Evolutionary conservation across 2,113 vertebrate genomes (phyloP), one percentile per base, ranked within the genome.

Genomic region (Megaceryle maxima): DNA sequence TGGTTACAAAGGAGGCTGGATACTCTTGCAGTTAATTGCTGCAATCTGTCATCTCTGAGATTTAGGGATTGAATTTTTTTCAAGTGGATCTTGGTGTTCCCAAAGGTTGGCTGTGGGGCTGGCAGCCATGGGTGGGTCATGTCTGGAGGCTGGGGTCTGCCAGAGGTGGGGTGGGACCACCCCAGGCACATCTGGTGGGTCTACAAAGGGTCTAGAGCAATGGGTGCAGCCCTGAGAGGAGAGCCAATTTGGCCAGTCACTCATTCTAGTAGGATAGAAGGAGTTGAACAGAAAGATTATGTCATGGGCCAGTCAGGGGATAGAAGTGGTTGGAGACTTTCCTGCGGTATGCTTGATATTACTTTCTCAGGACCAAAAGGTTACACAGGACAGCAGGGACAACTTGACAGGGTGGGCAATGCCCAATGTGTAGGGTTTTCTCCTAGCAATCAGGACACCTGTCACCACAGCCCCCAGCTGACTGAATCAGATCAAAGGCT

Each of bases 21-120:
- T 92, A 76, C 62, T 89, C 68, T 89, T 87, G 76, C 74, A 87
- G 81, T 33, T 93, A 95, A 43, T 85, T 87, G 77, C 53, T 1
- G 3, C 86, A 81, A 89, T 94, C 77, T 28, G 31, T 93, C 94
- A 79, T 37, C 44, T 82, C 66, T 53, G 41, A 91, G 73, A 66
- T 66, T 73, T 51, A 73, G 66, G 25, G 87, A 59, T 16, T 41
- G 53, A 16, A 3, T 50, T 82, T 90, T 44, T 41, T 87, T 66
- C 48, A 48, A 44, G 73, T n/a, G n/a, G 26, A 33, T 48, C 37
- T n/a, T 59, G 21, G 31, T 84, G 29, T 68, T 87, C 33, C n/a
- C 12, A 2, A 69, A 48, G 14, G 26, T 9, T 0, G 1, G 24
- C 29, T 57, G 9, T 60, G 73, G 20, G 72, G 21, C 48, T 83